Evolutionary conservation across 2,888 invertebrate genomes (phyloP).

Genomic region (Apoderus coryli): DNA sequence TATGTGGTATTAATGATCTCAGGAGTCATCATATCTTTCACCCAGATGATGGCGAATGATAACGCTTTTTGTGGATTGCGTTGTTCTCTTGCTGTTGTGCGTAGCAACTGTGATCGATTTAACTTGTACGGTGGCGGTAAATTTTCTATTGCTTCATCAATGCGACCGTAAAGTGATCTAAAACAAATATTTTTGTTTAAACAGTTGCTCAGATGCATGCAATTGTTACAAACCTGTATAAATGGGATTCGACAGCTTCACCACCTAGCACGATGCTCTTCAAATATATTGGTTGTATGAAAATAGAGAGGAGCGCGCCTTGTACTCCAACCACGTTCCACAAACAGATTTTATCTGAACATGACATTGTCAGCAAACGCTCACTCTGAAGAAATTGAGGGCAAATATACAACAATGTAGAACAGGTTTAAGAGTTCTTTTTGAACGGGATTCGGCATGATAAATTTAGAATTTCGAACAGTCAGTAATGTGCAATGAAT

Average conservation of each 20-base stretch:
- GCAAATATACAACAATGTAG: too few species aligned
- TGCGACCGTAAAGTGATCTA: slow-evolving; percentile 72
- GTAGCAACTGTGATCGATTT: slow-evolving; percentile 64
- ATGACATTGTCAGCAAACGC: slow-evolving; percentile 90
- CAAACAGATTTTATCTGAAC: slow-evolving; percentile 91
- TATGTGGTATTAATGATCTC: slow-evolving; percentile 79
- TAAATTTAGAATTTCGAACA: too few species aligned
- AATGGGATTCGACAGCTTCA: slow-evolving; percentile 75
- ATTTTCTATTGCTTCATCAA: slow-evolving; percentile 61
- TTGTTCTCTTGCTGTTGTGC: slow-evolving; percentile 72
- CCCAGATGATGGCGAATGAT: slow-evolving; percentile 83
- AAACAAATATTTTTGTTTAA: too few species aligned
- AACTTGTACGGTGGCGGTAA: slow-evolving; percentile 71
- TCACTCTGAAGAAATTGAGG: too few species aligned
- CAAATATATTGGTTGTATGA: slow-evolving; percentile 81
- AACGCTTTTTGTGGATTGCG: slow-evolving; percentile 84
- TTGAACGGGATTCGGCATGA: too few species aligned
- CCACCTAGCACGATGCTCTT: slow-evolving; percentile 79
- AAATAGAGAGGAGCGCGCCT: slow-evolving; percentile 76
- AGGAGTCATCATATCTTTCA: slow-evolving; percentile 43
- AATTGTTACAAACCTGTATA: too few species aligned
- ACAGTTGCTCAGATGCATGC: too few species aligned
- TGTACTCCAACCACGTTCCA: slow-evolving; percentile 94
- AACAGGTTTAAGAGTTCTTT: too few species aligned
- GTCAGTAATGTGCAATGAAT: too few species aligned